Evolutionary conservation across 2,113 vertebrate species (phyloP).

Genomic region (Microcebus lehilahytsara): DNA sequence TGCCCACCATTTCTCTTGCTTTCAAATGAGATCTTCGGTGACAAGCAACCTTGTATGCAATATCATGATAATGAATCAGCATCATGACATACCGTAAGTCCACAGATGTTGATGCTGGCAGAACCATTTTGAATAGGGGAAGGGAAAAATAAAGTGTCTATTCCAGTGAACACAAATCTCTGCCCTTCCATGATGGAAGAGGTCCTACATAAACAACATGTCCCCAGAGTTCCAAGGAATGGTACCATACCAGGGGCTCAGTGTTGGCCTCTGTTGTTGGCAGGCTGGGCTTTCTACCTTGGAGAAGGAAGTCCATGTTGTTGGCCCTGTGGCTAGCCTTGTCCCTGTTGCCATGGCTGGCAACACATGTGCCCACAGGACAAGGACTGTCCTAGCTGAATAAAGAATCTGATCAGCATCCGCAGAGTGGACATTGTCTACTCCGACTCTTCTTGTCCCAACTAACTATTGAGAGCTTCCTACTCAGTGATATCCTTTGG

Average conservation of each 20-base stretch:
- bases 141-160: background rate
- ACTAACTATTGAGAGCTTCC: background rate
- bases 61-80: background rate
- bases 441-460: background rate
- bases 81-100: background rate
- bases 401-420: background rate
- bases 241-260: background rate
- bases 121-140: background rate
- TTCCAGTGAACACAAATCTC: background rate
- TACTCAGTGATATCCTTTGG: background rate
- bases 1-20: background rate
- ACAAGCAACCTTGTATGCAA: background rate
- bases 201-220: background rate
- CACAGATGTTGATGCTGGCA: background rate
- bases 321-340: background rate
- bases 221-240: background rate
- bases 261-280: background rate
- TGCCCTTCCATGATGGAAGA: background rate
- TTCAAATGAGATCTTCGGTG: background rate
- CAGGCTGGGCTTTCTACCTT: background rate
- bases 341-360: background rate
- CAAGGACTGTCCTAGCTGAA: background rate
- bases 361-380: background rate
- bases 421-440: background rate
- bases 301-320: background rate